Evolutionary conservation across 1,140 invertebrate species (phyloP).

Genomic region (Sycophila sp.): DNA sequence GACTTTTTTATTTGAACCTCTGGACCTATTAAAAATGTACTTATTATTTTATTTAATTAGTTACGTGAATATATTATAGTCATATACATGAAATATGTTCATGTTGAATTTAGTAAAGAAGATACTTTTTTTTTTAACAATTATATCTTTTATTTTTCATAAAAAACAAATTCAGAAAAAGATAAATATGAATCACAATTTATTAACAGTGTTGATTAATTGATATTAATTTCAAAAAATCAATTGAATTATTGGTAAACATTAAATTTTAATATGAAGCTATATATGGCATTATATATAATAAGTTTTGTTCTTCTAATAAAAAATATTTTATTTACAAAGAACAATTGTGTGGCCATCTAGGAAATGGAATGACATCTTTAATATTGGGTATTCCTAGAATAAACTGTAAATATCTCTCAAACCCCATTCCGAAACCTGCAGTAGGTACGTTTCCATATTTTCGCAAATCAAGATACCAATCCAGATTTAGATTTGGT

Average conservation of each 20-base stretch:
- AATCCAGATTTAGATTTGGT: conserved; percentile 70
- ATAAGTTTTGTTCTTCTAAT: too few species aligned
- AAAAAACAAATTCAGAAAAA: conserved; percentile 33
- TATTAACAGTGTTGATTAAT: neutral
- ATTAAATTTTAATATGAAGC: too few species aligned
- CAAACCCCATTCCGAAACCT: conserved; percentile 96
- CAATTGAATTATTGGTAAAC: too few species aligned
- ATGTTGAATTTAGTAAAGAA: too few species aligned
- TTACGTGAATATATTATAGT: neutral
- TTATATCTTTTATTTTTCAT: conserved; percentile 15
- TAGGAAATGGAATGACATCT: conserved; percentile 94
- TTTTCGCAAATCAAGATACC: conserved; percentile 93
- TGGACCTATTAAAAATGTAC: neutral
- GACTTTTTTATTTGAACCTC: conserved; percentile 20
- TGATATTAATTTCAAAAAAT: too few species aligned
- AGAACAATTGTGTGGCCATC: conserved; percentile 89
- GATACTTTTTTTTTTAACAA: neutral
- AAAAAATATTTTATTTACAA: conserved; percentile 71
- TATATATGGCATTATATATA: too few species aligned
- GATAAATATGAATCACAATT: too few species aligned
- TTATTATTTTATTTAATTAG: neutral
- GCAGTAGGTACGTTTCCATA: conserved; percentile 89
- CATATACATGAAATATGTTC: neutral
- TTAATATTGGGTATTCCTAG: conserved; percentile 88
- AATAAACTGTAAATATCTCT: conserved; percentile 87